Conservation (phyloP, 64 coral and sea anemone genomes). For the Orbicella faveolata region DNA sequence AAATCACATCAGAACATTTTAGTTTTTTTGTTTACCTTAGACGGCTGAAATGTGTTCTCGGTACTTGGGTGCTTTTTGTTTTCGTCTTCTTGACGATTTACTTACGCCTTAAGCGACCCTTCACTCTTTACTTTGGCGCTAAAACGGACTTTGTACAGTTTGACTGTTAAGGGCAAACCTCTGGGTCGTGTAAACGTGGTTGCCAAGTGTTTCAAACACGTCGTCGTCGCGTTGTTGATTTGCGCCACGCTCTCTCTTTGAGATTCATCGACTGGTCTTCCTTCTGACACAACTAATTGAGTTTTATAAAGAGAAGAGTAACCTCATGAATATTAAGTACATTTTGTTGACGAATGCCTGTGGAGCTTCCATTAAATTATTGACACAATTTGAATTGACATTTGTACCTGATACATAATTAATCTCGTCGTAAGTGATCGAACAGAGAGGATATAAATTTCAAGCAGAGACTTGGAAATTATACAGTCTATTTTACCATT, state of each 20-base stretch:
- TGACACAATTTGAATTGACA: conserved; percentile 22
- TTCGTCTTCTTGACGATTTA: not conserved
- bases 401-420: not conserved
- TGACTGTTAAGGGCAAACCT: not conserved
- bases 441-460: not conserved
- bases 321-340: conserved; percentile 15
- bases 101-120: not conserved
- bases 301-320: conserved; percentile 22
- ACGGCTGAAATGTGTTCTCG: not conserved
- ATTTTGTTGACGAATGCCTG: not conserved
- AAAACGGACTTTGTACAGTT: not conserved
- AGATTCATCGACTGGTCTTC: not conserved
- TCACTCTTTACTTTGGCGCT: not conserved
- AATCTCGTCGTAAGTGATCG: not conserved
- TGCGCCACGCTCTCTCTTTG: not conserved
- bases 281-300: conserved; percentile 30
- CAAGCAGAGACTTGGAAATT: not conserved
- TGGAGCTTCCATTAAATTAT: not conserved
- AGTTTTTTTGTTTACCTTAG: not conserved
- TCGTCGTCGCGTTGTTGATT: conserved; percentile 9
- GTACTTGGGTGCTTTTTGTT: not conserved
- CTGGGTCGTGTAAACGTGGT: not conserved
- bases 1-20: not conserved
- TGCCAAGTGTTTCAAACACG: conserved; percentile 30
- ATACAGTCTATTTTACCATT: not conserved